These are phyloP conservation scores for Melanotaenia boesemani DNA, from an alignment of 2,797 vertebrate genomes.

Conservation along the genomic window DNA sequence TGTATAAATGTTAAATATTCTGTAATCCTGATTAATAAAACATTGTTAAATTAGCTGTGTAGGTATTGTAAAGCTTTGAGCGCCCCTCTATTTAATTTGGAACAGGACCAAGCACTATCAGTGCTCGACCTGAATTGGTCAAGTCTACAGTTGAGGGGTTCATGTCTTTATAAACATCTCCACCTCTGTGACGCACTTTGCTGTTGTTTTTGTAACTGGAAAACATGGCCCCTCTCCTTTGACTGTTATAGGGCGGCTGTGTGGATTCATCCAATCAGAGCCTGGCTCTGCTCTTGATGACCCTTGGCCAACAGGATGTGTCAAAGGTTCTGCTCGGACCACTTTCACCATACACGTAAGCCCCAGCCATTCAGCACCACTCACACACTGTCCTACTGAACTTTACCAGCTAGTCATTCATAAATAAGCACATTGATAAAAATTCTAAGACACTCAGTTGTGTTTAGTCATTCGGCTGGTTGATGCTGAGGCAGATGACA, in stretches of 20 bases:
- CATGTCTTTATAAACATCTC: slow-evolving; percentile 39
- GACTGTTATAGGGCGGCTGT: slow-evolving; percentile 91
- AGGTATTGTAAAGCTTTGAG: not conserved
- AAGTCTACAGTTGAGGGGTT: slow-evolving; percentile 10
- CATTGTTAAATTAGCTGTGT: not conserved
- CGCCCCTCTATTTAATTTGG: not conserved
- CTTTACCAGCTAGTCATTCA: slow-evolving; percentile 13
- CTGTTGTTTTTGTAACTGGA: slow-evolving; percentile 56
- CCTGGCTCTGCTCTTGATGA: slow-evolving; percentile 93
- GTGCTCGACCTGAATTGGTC: slow-evolving; percentile 20
- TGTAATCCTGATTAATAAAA: not conserved
- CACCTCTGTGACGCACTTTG: slow-evolving; percentile 39
- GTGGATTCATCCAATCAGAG: slow-evolving; percentile 97
- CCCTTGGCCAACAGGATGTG: slow-evolving; percentile 96
- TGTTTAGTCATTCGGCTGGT: too few species aligned
- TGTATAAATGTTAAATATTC: not conserved
- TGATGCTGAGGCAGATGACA: too few species aligned
- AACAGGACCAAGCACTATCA: not conserved
- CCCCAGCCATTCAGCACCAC: slow-evolving; percentile 13
- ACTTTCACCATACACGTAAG: slow-evolving; percentile 94
- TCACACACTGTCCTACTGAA: not conserved
- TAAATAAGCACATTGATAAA: slow-evolving; percentile 23
- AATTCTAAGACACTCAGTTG: not conserved
- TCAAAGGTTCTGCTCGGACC: slow-evolving; percentile 96
- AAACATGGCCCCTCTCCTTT: slow-evolving; percentile 14